Evolutionary conservation across 2,888 invertebrate genomes (phyloP), one percentile per base, ranked within the genome.

Genomic region (Cryptosula pallasiana): DNA sequence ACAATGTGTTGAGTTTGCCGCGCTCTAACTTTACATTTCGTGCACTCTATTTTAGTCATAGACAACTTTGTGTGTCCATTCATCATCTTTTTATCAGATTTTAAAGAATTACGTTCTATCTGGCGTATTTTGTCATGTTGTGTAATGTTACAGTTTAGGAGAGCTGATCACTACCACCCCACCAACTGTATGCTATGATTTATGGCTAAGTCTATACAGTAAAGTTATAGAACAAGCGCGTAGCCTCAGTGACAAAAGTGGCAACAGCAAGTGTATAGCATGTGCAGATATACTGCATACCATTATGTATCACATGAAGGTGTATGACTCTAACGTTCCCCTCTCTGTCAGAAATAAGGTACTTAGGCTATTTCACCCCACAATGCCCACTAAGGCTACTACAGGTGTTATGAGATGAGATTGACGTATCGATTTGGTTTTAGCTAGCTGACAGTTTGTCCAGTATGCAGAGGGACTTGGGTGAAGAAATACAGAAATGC

Each of bases 231-330:
- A 32, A 27, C 9, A 32, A 5, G 5, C 27, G 9, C 16, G 32
- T 16, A 34, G 32, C 32, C 29, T n/a, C 9, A 32, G 9, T 3
- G 57, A 57, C n/a, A 23, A 23, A 16, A 57, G 5, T 16, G 25
- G 57, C 5, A 16, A 5, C n/a, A 34, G 5, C 25, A 27, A 32
- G 32, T 63, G 63, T 34, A 3, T 63, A 32, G 63, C 27, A 16
- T 25, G 13, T 1, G 20, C 32, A 5, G 63, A 63, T 13, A 3
- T 63, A 5, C 34, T 63, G 9, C 27, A 27, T n/a, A 13, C 5
- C 32, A 5, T 63, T 32, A 63, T 63, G 63, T 63, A 27, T 63
- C 63, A 63, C 34, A 27, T 63, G 34, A 63, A 63, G 32, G 32
- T 63, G 32, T 63, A 63, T 32, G 63, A 63, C 32, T 63, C 63